Conservation (phyloP, 2,113 vertebrate species). For the Reinhardtius hippoglossoides region DNA sequence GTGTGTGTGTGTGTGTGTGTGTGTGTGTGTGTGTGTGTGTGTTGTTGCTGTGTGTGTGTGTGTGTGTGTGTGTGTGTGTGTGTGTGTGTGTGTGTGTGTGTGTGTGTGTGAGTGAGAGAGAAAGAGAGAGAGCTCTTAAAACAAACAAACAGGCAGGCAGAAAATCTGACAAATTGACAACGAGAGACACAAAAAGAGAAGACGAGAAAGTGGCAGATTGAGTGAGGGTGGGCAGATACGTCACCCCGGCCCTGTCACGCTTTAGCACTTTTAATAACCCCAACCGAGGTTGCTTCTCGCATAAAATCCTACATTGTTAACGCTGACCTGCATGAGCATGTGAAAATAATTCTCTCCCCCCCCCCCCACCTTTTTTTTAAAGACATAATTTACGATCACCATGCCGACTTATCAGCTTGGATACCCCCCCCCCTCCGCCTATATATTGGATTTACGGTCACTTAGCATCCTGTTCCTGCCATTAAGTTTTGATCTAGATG, state of each 20-base stretch:
- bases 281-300: slow-evolving; percentile 47
- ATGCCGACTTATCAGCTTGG: slow-evolving; percentile 36
- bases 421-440: no score
- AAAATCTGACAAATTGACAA: slow-evolving; percentile 68
- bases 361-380: neutral
- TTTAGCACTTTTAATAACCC: slow-evolving; percentile 58
- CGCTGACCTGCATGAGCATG: slow-evolving; percentile 37
- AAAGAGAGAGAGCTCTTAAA: slow-evolving; percentile 35
- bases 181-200: slow-evolving; percentile 60
- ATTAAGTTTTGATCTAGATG: no score
- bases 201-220: slow-evolving; percentile 18
- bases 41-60: neutral
- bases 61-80: no score
- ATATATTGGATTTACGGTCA: no score
- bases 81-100: neutral
- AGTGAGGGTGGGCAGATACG: slow-evolving; percentile 8
- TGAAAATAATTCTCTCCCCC: slow-evolving; percentile 31
- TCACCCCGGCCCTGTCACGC: slow-evolving; percentile 44
- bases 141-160: slow-evolving; percentile 61
- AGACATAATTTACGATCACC: slow-evolving; percentile 38
- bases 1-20: slow-evolving; percentile 19
- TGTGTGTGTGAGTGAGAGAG: slow-evolving; percentile 4
- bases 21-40: slow-evolving; percentile 20
- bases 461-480: no score
- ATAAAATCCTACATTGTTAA: slow-evolving; percentile 33